Evolutionary conservation across 2,113 vertebrate species (phyloP), one percentile per base, ranked within the genome.

Genomic region (Puffinus mauretanicus): DNA sequence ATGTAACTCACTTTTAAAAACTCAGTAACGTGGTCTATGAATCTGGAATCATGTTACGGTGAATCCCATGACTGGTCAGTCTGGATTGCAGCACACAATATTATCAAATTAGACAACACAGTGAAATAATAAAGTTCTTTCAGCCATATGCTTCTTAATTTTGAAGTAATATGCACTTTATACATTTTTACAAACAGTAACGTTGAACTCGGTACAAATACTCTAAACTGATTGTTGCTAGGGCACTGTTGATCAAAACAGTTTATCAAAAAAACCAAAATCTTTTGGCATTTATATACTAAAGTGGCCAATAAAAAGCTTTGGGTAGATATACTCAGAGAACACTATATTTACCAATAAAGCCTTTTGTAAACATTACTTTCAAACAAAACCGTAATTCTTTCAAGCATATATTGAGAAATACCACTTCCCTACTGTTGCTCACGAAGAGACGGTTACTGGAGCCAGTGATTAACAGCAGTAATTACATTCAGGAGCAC

Each of bases 181-280:
- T 77, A 3, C 65, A 51, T 58, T 84, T 58, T 84, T 84, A 83
- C 27, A 79, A 38, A 40, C 17, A 38, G 14, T 65, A 72, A 66
- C 26, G 18, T 75, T 67, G 32, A 82, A 34, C 46, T 72, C 8
- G 4, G 24, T 71, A 83, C 38, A 27, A 52, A 18, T 71, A 34
- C 13, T 34, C 15, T 80, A 76, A 88, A 44, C 3, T 42, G 10
- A 44, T 46, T 29, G 54, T 85, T 93, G 32, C 30, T 85, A 40
- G 49, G 34, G n/a, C 26, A 55, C 32, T 60, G 13, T 57, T 81
- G 26, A 65, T 80, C 8, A 64, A 40, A 83, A 22, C 40, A 64
- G 19, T 72, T 83, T 2, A 2, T 57, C 0, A 25, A 44, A 58
- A 90, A 64, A 2, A 3, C 1, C 3, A 9, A n/a, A 17, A 30